phyloP scores from a whole-genome alignment of 2,888 invertebrate genomes.

The Philopedon plagiatum region DNA sequence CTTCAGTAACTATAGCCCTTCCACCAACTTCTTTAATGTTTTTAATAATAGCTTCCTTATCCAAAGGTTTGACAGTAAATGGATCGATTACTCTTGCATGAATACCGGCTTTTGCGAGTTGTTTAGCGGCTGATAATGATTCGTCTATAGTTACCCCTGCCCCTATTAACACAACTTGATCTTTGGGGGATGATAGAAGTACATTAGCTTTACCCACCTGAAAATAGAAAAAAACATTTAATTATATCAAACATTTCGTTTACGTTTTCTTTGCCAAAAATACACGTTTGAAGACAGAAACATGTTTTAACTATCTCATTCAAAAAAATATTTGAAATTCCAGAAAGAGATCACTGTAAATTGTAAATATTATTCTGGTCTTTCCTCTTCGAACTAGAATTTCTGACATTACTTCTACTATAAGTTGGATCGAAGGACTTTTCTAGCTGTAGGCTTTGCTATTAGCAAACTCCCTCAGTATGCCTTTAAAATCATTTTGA shows the following conservation, averaged over 20 bases:
- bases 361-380: no score
- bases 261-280: no score
- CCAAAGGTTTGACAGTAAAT: conserved; percentile 97
- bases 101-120: conserved; percentile 80
- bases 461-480: no score
- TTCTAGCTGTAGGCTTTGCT: no score
- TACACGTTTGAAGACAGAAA: no score
- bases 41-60: conserved; percentile 80
- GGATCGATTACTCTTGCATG: conserved; percentile 91
- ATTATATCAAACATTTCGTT: no score
- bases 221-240: background rate
- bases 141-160: conserved; percentile 96
- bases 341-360: no score
- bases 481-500: background rate
- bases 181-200: conserved; percentile 81
- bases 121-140: conserved; percentile 86
- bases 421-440: no score
- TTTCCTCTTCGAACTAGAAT: no score
- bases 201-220: conserved; percentile 85
- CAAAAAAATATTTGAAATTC: no score
- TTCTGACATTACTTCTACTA: no score
- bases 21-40: conserved; percentile 87
- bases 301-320: no score
- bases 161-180: conserved; percentile 90
- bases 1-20: conserved; percentile 92